phyloP scores from a whole-genome alignment of 2,113 vertebrate species.

The Malurus alboscapulatus region DNA sequence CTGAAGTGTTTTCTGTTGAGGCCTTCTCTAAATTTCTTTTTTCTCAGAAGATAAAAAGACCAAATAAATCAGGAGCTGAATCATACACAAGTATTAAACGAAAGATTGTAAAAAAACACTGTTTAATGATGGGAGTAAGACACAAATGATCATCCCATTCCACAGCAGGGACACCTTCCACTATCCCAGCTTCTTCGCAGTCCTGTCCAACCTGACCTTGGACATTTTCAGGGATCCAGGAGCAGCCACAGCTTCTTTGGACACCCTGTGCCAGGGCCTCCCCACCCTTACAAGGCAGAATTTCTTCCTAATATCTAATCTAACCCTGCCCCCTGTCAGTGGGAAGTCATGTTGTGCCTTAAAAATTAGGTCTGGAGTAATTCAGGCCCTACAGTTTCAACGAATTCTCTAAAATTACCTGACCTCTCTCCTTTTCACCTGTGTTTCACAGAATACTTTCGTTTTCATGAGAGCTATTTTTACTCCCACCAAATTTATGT shows the following conservation, averaged over 20 bases:
- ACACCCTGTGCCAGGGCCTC: neutral
- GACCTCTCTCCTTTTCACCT: neutral
- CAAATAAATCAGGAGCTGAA: neutral
- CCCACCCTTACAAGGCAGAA: fast-evolving
- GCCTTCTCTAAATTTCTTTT: neutral
- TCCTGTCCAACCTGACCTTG: fast-evolving
- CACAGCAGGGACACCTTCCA: neutral
- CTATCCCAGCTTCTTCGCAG: fast-evolving
- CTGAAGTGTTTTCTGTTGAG: neutral
- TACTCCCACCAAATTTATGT: neutral
- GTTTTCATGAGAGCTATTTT: neutral
- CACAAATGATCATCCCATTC: neutral
- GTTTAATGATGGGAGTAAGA: neutral
- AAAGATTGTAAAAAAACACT: neutral
- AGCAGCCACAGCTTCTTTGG: neutral
- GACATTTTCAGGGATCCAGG: neutral
- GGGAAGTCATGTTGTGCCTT: neutral
- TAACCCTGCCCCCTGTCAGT: neutral
- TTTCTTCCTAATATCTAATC: neutral
- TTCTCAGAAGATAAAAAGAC: neutral
- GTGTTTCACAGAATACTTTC: neutral
- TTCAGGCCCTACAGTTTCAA: fast-evolving
- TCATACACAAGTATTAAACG: neutral
- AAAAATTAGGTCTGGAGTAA: neutral
- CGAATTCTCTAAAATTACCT: neutral